Evolutionary conservation across 1,140 invertebrate species (phyloP), one percentile per base, ranked within the genome.

Genomic region (Drosophila melanica): DNA sequence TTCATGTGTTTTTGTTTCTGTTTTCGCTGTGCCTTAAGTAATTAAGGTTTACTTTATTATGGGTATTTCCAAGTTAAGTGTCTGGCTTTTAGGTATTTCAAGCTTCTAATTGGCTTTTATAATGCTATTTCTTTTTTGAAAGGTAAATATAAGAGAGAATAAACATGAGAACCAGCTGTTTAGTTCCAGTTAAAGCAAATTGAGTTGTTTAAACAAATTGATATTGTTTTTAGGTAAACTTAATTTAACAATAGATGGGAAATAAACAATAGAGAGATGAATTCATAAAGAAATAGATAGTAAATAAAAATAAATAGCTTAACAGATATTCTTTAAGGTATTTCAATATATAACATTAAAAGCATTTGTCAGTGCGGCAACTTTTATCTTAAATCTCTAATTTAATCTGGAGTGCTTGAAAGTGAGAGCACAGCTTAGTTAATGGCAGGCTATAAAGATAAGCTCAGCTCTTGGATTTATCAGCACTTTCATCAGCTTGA

Each of bases 41-140:
- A 73, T 73, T 73, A 73, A 68, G 55, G 70, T 48, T 60, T 51
- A 73, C 35, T 68, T 60, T 60, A 73, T 73, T 59, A 16, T 55
- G 50, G 50, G 64, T 68, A 60, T 73, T 73, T 68, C 58, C 64
- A 55, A 58, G 47, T 20, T 44, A 72, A 72, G 63, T 66, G 63
- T 47, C 63, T 59, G 47, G 70, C 54, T 48, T 30, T 35, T 63
- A 55, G 42, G 42, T 27, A 57, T 48, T 70, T 64, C 23, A 41
- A 35, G 53, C 54, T 73, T 73, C 70, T 73, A 73, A 73, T 73
- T 73, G 55, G 70, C 51, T 60, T 73, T 68, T 68, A 73, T 73
- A 67, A 58, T 23, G 55, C 62, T 66, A 59, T 67, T 54, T 60
- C 35, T 53, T 47, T 68, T 68, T 67, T 50, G 50, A 68, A 68